Evolutionary conservation across 2,888 invertebrate genomes (phyloP), one percentile per base, ranked within the genome.

Genomic region (Hypena proboscidalis): DNA sequence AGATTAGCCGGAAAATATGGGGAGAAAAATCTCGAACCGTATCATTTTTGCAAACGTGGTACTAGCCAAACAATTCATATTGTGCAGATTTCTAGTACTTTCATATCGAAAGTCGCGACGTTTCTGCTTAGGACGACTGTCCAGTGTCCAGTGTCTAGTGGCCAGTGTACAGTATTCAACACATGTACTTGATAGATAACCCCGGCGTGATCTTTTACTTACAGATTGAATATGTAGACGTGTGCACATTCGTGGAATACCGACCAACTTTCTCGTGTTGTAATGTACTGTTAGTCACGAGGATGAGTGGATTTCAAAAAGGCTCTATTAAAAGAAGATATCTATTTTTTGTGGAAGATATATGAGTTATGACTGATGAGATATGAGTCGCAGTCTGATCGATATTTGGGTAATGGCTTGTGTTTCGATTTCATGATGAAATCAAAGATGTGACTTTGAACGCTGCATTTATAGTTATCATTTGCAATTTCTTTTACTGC

Each of bases 151-250:
- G 25, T 49, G 32, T 30, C 27, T 33, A 29, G 15, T 19, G 26
- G 14, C 8, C 8, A 10, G 13, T 23, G 23, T 52, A 31, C 4
- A 21, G 25, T 49, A 64, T 65, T 49, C 62, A 45, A 47, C 32
- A 23, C 62, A 53, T 29, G 52, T 30, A 31, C 48, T 38, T 53
- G 45, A 55, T 65, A 61, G 58, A 63, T 64, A 68, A 64, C 60
- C 58, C 50, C 39, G 35, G 40, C 56, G 54, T 68, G 68, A 67
- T 68, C 72, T 68, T 53, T 57, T 58, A 56, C 58, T 63, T 61
- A 45, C 60, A 62, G 64, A 68, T 70, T 69, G 58, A 64, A 64
- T 63, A 61, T 56, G 57, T 63, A 42, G 39, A 52, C 51, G 40
- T 43, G 43, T 10, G 41, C 37, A 57, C 55, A 49, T 41, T 55